phyloP scores from a whole-genome alignment of 2,113 vertebrate species.

The Oryzias woworae region DNA sequence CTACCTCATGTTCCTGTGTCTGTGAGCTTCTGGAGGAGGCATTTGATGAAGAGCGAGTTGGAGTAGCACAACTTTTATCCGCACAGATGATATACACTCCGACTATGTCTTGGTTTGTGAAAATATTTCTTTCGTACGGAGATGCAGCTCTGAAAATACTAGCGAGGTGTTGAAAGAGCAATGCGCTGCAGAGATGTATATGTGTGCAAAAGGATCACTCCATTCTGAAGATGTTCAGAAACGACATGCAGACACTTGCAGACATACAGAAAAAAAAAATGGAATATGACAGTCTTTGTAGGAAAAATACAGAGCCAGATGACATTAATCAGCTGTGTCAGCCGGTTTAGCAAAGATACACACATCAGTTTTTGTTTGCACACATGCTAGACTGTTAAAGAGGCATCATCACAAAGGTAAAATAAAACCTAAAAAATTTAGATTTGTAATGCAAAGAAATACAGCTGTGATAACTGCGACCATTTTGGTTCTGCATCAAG shows the following conservation, averaged over 20 bases:
- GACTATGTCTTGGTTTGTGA: no score
- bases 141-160: neutral
- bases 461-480: no score
- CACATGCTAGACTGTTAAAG: constrained; percentile 16
- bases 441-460: no score
- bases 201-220: no score
- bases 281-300: no score
- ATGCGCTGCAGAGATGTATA: no score
- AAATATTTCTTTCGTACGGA: neutral
- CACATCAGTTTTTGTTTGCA: constrained; percentile 10
- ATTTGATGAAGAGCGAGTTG: constrained; percentile 38
- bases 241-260: no score
- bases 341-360: constrained; percentile 2
- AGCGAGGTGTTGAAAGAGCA: neutral
- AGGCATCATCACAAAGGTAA: constrained; percentile 18
- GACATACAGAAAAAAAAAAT: no score
- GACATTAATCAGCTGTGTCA: neutral
- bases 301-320: no score
- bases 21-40: constrained; percentile 26
- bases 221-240: no score
- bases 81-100: constrained; percentile 11
- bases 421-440: no score
- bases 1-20: constrained; percentile 9
- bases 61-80: constrained; percentile 8
- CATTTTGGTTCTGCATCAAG: no score